Base-by-base conservation (phyloP, 2,113 vertebrate genomes). In the Noturus placidus region DNA sequence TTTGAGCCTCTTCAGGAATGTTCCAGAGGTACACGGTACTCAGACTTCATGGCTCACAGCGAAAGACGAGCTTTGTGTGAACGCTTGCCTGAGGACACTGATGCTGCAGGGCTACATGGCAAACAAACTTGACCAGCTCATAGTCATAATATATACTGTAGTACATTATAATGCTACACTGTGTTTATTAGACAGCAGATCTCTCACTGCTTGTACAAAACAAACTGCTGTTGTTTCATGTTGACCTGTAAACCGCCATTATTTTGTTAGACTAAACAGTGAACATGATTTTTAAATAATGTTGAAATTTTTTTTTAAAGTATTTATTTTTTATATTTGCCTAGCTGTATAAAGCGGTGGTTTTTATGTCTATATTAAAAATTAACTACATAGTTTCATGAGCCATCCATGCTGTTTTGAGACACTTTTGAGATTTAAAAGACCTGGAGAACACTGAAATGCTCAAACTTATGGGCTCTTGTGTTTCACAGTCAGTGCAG, bases 1-100 rank as follows among this genome's bases (percentile, higher is more conserved):
- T 91, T 89, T 90, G 85, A 91, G 90, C 84, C 79, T 85, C 77
- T 76, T 72, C 89, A 89, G 90, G 90, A 90, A 91, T 90, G 90
- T 91, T 91, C 90, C 89, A 91, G 87, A 88, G 86, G 74, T 74
- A 65, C 54, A 50, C 27, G 25, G 52, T 33, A 70, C 81, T 86
- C 89, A 86, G 84, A 88, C 84, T 88, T 83, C 59, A 84, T 65
- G 87, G 87, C 89, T 88, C 83, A 88, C 57, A 69, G 85, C 72
- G 85, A 90, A 90, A 90, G 83, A 90, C 81, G 87, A 90, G 89
- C 87, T 88, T 61, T 90, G 89, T 88, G 89, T 90, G 89, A 90
- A 90, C 87, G 84, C 59, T 77, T 83, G 84, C 65, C 87, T 81
- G 38, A 50, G 83, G 52, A 86, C 42, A 85, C 87, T 86, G 87